Conservation (phyloP, 2,888 invertebrate species). For the Achlya flavicornis region DNA sequence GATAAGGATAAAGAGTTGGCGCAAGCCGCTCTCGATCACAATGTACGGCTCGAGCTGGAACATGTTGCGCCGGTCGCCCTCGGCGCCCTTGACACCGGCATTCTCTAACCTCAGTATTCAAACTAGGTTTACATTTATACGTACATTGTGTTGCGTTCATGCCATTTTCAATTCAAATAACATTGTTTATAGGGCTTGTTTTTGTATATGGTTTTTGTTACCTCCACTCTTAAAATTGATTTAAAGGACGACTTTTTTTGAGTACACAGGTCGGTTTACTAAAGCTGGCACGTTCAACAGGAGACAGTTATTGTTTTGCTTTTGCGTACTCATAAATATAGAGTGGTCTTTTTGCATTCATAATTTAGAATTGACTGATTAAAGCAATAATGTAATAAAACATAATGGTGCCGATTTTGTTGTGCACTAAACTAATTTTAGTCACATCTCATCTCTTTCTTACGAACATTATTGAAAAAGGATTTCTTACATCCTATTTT, state of each 20-base stretch:
- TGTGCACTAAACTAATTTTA: too few relatives aligned
- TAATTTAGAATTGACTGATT: too few relatives aligned
- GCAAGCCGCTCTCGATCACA: conserved; percentile 49
- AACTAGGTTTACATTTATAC: conserved; percentile 46
- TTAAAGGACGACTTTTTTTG: background rate
- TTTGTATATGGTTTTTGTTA: background rate
- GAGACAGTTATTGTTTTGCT: too few relatives aligned
- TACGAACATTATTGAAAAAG: too few relatives aligned
- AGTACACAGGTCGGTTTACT: too few relatives aligned
- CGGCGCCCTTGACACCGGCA: conserved; percentile 40
- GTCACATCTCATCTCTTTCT: too few relatives aligned
- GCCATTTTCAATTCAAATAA: conserved; percentile 9
- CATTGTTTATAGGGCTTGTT: background rate
- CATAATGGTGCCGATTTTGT: too few relatives aligned
- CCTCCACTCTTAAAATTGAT: background rate
- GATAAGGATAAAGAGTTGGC: conserved; percentile 49
- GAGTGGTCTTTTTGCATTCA: too few relatives aligned
- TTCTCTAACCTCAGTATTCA: conserved; percentile 52
- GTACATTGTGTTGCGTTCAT: conserved; percentile 11
- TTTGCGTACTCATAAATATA: too few relatives aligned
- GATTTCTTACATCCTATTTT: too few relatives aligned
- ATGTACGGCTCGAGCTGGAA: conserved; percentile 41
- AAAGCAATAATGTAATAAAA: too few relatives aligned
- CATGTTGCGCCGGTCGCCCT: conserved; percentile 38
- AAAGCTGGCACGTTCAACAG: too few relatives aligned